Conservation (phyloP, 2,888 invertebrate species). For the Rhimphoctona megacephalus region DNA sequence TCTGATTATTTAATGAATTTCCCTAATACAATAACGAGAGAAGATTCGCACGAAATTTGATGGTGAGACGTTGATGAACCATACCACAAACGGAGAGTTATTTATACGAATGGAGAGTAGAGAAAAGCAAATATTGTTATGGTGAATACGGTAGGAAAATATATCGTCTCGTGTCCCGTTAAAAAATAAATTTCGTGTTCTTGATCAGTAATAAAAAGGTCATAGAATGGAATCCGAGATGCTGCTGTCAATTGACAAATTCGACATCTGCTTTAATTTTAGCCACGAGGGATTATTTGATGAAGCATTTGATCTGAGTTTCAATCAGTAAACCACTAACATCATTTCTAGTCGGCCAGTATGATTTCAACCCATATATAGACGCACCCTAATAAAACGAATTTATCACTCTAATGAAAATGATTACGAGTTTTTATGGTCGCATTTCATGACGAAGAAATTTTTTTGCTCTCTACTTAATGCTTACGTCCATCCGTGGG, state of each 20-base stretch:
- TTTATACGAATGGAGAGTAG: neutral
- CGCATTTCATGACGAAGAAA: neutral
- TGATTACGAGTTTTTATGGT: neutral
- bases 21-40: conserved; percentile 41
- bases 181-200: conserved; percentile 25
- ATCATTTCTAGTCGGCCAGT: no score
- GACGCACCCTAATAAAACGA: neutral
- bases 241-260: neutral
- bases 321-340: no score
- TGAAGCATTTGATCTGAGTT: no score
- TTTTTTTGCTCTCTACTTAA: neutral
- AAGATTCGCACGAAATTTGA: conserved; percentile 47
- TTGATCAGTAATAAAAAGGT: neutral
- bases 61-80: conserved; percentile 35
- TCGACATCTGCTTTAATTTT: neutral
- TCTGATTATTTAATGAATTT: conserved; percentile 61
- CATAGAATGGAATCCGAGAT: neutral
- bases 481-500: neutral
- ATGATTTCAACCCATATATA: no score
- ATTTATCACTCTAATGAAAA: neutral
- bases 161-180: conserved; percentile 12
- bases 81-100: conserved; percentile 33
- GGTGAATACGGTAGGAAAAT: conserved; percentile 26
- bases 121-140: conserved; percentile 21
- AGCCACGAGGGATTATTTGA: neutral